Evolutionary conservation across 2,113 vertebrate species (phyloP).

Genomic region (Callithrix jacchus): DNA sequence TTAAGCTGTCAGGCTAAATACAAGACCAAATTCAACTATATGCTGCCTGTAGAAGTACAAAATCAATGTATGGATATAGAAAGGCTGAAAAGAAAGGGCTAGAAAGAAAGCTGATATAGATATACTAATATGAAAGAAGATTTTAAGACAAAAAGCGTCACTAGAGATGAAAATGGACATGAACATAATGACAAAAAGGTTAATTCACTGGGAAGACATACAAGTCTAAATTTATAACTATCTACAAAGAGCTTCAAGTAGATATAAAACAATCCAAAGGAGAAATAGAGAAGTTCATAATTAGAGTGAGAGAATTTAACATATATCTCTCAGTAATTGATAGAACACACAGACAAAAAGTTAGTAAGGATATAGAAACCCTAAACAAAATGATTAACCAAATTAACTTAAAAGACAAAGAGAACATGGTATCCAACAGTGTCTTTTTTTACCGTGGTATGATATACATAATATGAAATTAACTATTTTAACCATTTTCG

Average conservation of each 20-base stretch:
- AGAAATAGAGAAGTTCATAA: not conserved
- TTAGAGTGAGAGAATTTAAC: not conserved
- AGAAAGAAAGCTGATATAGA: not conserved
- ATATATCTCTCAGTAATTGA: not conserved
- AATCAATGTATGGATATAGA: not conserved
- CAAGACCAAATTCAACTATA: not conserved
- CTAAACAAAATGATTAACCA: not conserved
- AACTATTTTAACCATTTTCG: not conserved
- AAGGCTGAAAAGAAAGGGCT: not conserved
- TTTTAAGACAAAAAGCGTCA: slow-evolving; percentile 16
- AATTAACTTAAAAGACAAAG: not conserved
- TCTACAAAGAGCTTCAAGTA: not conserved
- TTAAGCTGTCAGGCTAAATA: not conserved
- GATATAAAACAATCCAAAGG: not conserved
- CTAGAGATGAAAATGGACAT: not conserved
- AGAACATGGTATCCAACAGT: not conserved
- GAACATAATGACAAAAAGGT: not conserved
- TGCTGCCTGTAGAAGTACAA: not conserved
- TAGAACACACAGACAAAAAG: not conserved
- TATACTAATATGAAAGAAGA: not conserved
- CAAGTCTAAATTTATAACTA: not conserved
- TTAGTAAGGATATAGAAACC: not conserved
- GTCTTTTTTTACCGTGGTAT: not conserved
- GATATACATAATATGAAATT: not conserved
- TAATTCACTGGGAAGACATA: not conserved